phyloP scores from a whole-genome alignment of 2,797 vertebrate species.

The Gastrophryne carolinensis region DNA sequence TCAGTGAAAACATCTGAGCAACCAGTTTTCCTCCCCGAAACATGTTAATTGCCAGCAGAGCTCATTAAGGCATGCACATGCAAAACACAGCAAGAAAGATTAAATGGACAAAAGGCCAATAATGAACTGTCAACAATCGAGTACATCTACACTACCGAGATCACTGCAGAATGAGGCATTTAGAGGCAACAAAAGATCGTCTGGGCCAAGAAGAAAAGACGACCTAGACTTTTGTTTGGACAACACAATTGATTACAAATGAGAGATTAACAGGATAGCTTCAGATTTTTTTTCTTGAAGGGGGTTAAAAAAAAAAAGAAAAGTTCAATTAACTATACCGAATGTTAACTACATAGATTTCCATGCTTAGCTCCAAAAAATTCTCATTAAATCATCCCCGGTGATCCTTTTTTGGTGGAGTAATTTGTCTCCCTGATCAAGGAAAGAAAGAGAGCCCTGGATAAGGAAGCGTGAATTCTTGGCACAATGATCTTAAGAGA shows the following conservation, averaged over 20 bases:
- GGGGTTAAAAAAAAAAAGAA: conserved; percentile 88
- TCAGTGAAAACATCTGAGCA: conserved; percentile 88
- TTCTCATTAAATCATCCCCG: conserved; percentile 98
- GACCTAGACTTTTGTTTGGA: conserved; percentile 96
- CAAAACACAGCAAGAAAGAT: conserved; percentile 85
- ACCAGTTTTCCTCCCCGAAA: conserved; percentile 88
- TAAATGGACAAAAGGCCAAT: conserved; percentile 84
- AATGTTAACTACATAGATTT: conserved; percentile 99
- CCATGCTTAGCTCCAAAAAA: conserved; percentile 94
- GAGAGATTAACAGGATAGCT: conserved; percentile 98
- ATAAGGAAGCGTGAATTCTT: conserved; percentile 85
- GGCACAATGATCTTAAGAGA: conserved; percentile 89
- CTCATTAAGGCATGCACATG: conserved; percentile 91
- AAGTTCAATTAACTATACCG: conserved; percentile 99
- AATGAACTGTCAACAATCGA: conserved; percentile 96
- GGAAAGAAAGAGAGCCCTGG: conserved; percentile 79
- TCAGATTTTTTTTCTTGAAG: conserved; percentile 82
- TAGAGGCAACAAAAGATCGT: conserved; percentile 92
- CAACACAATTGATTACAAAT: conserved; percentile 98
- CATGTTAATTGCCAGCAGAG: conserved; percentile 93
- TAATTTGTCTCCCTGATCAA: conserved; percentile 86
- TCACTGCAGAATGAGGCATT: conserved; percentile 93
- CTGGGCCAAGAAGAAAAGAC: conserved; percentile 95
- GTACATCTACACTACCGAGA: conserved; percentile 88
- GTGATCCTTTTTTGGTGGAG: conserved; percentile 81